phyloP scores from a whole-genome alignment of 2,888 invertebrate species.

The Drosophila nr. perissopoda region DNA sequence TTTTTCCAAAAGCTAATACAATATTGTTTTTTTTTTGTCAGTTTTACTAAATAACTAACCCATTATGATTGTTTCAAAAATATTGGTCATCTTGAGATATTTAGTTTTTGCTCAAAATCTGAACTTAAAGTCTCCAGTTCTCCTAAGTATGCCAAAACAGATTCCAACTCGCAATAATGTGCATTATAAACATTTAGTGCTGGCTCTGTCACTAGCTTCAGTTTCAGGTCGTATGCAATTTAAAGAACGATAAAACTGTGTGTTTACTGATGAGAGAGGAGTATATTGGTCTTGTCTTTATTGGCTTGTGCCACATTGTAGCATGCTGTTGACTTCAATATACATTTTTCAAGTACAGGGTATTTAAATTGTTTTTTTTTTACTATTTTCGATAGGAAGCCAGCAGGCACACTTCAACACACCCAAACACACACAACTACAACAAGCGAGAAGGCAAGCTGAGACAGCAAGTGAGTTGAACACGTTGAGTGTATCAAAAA shows the following conservation, averaged over 20 bases:
- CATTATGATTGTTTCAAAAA: not conserved
- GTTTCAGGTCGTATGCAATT: not conserved
- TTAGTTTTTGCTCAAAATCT: not conserved
- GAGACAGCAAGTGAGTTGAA: conserved; percentile 5
- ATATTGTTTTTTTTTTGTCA: not conserved
- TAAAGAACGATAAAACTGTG: not conserved
- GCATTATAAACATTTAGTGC: not conserved
- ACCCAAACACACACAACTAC: not conserved
- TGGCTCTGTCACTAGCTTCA: not conserved
- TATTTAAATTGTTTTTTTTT: not conserved
- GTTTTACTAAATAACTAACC: not conserved
- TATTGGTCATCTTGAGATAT: not conserved
- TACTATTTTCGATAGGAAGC: conserved; percentile 7
- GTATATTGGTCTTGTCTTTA: not conserved
- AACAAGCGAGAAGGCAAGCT: not conserved
- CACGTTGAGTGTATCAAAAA: conserved; percentile 67
- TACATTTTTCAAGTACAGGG: conserved; percentile 8
- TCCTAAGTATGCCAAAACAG: not conserved
- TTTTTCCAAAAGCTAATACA: not conserved
- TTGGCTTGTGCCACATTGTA: not conserved
- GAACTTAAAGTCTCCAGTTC: not conserved
- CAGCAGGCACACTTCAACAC: conserved; percentile 6
- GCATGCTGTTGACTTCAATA: not conserved
- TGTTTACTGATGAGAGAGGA: not conserved
- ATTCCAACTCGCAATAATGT: not conserved